Evolutionary conservation across 2,797 vertebrate species (phyloP).

Genomic region (Carduelis carduelis): DNA sequence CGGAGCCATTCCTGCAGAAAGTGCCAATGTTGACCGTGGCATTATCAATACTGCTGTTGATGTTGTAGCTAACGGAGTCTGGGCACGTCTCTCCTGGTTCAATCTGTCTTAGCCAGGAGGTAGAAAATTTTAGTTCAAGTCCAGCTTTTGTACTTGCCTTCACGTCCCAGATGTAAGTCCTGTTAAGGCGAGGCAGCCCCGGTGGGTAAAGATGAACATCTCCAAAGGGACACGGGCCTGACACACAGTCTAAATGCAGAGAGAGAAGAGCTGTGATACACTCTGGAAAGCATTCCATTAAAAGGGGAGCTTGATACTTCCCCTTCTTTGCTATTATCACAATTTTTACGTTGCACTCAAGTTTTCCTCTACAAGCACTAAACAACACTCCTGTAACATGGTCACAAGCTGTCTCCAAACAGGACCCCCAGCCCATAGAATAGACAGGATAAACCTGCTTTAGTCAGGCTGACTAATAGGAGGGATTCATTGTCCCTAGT

Average conservation of each 20-base stretch:
- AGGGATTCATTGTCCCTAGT: not conserved
- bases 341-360: not conserved
- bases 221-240: constrained; percentile 71
- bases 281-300: not conserved
- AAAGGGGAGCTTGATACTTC: not conserved
- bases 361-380: not conserved
- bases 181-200: constrained; percentile 80
- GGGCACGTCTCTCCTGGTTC: constrained; percentile 75
- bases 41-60: constrained; percentile 60
- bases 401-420: not conserved
- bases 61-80: constrained; percentile 76
- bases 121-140: constrained; percentile 84
- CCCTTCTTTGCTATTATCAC: not conserved
- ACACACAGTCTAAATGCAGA: constrained; percentile 72
- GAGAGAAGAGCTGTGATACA: not conserved
- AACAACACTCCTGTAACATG: not conserved
- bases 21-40: constrained; percentile 67
- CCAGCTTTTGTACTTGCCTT: constrained; percentile 69
- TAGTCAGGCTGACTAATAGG: not conserved
- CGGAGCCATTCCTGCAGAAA: constrained; percentile 75
- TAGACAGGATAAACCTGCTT: constrained; percentile 21
- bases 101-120: constrained; percentile 82
- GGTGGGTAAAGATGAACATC: constrained; percentile 73
- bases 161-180: constrained; percentile 85
- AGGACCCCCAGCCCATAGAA: not conserved